Evolutionary conservation across 2,888 invertebrate species (phyloP).

Genomic region (Adelognathus sp.): DNA sequence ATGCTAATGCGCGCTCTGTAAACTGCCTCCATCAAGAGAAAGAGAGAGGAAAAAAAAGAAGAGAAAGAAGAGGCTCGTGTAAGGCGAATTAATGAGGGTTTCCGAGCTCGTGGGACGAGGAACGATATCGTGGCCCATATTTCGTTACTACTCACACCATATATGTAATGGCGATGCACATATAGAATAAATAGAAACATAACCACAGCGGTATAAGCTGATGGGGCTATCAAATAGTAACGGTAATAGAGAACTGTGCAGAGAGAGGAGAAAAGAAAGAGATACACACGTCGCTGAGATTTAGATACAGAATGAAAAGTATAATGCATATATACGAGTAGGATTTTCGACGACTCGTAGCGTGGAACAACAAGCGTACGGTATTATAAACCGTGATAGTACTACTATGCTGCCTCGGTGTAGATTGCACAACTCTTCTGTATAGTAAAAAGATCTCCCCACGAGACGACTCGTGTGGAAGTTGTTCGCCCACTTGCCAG

Average conservation of each 20-base stretch:
- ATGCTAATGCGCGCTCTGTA: no score
- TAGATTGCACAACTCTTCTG: conserved; percentile 67
- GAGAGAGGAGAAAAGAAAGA: background rate
- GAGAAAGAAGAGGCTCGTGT: conserved; percentile 19
- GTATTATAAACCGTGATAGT: conserved; percentile 35
- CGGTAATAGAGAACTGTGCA: conserved; percentile 8
- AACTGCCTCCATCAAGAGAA: no score
- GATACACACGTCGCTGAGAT: conserved; percentile 27
- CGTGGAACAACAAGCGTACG: conserved; percentile 25
- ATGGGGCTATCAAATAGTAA: conserved; percentile 24
- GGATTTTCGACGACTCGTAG: conserved; percentile 37
- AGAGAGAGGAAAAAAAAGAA: background rate
- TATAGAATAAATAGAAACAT: conserved; percentile 15
- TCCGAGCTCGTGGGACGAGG: conserved; percentile 35
- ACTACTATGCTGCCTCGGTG: no score
- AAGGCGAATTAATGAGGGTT: conserved; percentile 46
- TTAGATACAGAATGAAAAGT: conserved; percentile 25
- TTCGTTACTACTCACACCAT: conserved; percentile 18
- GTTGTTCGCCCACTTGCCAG: conserved; percentile 78
- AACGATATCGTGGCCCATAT: conserved; percentile 39
- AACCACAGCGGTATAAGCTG: background rate
- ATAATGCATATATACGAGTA: conserved; percentile 59
- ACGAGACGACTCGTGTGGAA: conserved; percentile 70
- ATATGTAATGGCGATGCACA: background rate
- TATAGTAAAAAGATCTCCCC: conserved; percentile 23